Conservation (phyloP, 2,113 vertebrate species). For the Clarias macrocephalus region DNA sequence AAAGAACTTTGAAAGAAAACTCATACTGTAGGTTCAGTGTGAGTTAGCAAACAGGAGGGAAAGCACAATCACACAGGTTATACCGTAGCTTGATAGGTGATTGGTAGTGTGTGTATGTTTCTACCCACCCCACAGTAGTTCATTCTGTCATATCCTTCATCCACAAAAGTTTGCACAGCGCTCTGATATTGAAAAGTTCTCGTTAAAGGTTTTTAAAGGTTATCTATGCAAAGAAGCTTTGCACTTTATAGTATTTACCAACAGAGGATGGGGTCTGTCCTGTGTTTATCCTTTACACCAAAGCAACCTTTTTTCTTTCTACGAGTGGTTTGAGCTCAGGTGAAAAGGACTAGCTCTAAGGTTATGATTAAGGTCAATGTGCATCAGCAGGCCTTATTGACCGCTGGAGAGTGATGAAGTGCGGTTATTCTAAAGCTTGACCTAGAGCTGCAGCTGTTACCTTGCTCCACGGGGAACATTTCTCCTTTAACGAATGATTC, state of each 20-base stretch:
- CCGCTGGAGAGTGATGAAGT: conserved; percentile 9
- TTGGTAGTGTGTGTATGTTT: too few relatives aligned
- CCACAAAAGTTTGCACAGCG: too few relatives aligned
- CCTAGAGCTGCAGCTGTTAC: conserved; percentile 9
- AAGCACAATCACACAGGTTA: too few relatives aligned
- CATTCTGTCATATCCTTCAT: too few relatives aligned
- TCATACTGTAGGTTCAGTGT: too few relatives aligned
- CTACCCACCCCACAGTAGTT: too few relatives aligned
- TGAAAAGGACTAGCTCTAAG: background rate
- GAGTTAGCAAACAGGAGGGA: too few relatives aligned
- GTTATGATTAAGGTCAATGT: conserved; percentile 33
- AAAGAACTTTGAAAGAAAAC: too few relatives aligned
- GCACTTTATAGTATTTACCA: background rate
- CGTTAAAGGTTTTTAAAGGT: background rate
- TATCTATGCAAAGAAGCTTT: background rate
- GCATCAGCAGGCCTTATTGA: conserved; percentile 24
- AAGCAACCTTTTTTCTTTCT: background rate
- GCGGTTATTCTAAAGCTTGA: conserved; percentile 8
- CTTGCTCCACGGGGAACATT: conserved; percentile 10
- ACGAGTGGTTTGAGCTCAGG: background rate
- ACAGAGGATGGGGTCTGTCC: background rate
- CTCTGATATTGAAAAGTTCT: too few relatives aligned
- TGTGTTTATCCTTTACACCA: background rate
- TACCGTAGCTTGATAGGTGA: too few relatives aligned
- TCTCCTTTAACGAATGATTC: conserved; percentile 8